Conservation (phyloP, 2,797 vertebrate species). For the Ciconia nigra region DNA sequence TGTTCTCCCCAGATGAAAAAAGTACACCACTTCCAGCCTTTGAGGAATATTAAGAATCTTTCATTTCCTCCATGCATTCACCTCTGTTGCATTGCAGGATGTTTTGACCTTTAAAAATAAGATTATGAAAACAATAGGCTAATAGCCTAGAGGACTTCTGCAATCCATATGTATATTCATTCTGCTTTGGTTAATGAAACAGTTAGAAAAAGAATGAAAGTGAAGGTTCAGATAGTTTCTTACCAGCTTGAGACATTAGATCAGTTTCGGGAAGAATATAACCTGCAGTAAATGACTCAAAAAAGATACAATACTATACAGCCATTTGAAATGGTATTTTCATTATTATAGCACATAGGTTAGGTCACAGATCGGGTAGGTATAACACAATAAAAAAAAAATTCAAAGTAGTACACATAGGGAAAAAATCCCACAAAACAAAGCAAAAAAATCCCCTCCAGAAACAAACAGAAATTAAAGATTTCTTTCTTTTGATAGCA, state of each 20-base stretch:
- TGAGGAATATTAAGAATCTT: background rate
- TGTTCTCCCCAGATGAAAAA: background rate
- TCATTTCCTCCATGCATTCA: background rate
- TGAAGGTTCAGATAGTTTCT: background rate
- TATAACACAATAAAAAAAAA: background rate
- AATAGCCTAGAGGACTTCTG: background rate
- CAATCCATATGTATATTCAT: background rate
- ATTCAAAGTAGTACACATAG: background rate
- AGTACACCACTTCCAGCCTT: background rate
- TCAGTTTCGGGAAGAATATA: background rate
- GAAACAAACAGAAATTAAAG: background rate
- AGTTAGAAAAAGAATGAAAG: background rate
- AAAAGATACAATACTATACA: background rate
- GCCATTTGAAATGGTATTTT: background rate
- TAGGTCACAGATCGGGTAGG: background rate
- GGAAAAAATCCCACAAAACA: background rate
- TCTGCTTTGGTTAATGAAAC: background rate
- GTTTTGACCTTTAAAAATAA: constrained; percentile 17
- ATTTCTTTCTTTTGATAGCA: background rate
- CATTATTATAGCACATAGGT: background rate
- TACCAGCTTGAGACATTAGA: background rate
- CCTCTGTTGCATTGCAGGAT: background rate
- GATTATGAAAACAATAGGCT: background rate
- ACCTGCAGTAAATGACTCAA: background rate
- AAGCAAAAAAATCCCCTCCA: fast-evolving